Conservation (phyloP, 2,113 vertebrate species). For the Diphyllodes magnificus region DNA sequence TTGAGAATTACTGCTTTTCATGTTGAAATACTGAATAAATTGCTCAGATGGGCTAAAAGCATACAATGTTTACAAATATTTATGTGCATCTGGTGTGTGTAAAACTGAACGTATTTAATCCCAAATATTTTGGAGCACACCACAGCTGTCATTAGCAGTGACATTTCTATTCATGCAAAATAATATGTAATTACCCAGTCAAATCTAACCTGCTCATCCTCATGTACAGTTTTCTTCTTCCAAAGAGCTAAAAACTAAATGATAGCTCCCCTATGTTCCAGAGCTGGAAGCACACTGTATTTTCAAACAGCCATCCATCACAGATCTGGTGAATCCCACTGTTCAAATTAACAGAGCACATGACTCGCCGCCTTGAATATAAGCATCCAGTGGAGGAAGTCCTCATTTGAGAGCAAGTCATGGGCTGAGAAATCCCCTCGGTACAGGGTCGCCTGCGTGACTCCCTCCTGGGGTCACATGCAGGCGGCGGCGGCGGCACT, state of each 20-base stretch:
- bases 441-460: background rate
- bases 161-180: slow-evolving; percentile 26
- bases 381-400: background rate
- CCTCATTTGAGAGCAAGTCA: background rate
- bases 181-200: background rate
- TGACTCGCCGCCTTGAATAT: background rate
- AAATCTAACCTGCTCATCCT: slow-evolving; percentile 28
- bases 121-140: background rate
- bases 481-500: slow-evolving; percentile 56
- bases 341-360: slow-evolving; percentile 1
- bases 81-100: background rate
- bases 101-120: background rate
- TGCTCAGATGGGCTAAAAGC: background rate
- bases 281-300: background rate
- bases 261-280: background rate
- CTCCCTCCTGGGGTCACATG: slow-evolving; percentile 62
- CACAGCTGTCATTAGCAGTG: background rate
- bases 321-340: background rate
- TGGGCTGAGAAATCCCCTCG: background rate
- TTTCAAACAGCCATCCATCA: background rate
- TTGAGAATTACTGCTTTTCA: background rate
- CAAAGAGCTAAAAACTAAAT: slow-evolving; percentile 3
- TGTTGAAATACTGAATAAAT: background rate
- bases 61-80: background rate
- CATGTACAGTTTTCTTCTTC: background rate